These are phyloP conservation scores for Lomographa bimaculata DNA, from an alignment of 2,888 invertebrate species.

Conservation along the genomic window DNA sequence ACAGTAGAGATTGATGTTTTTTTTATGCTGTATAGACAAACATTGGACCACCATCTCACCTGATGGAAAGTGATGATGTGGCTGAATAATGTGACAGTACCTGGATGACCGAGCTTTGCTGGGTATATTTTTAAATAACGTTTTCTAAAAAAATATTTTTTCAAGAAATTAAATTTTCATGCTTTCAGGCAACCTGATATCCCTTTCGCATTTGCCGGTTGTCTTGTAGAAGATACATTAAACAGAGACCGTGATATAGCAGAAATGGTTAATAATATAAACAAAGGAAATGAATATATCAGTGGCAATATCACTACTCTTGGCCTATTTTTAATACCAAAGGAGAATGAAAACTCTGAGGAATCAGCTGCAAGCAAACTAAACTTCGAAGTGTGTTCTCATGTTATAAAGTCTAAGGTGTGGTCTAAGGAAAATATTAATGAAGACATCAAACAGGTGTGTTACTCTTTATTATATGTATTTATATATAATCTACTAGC, in stretches of 20 bases:
- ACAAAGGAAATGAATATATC: conserved; percentile 50
- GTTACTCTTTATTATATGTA: neutral
- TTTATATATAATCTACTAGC: no score
- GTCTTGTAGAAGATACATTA: conserved; percentile 67
- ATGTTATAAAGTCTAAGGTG: conserved; percentile 60
- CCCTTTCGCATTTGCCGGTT: conserved; percentile 75
- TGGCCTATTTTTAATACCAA: conserved; percentile 65
- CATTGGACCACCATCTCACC: no score
- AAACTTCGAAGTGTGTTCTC: conserved; percentile 69
- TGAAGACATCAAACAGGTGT: conserved; percentile 62
- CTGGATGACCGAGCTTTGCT: no score
- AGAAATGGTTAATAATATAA: conserved; percentile 50
- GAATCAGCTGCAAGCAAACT: conserved; percentile 24
- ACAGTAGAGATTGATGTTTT: no score
- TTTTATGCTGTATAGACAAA: no score
- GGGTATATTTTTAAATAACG: no score
- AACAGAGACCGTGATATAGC: conserved; percentile 47
- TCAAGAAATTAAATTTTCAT: conserved; percentile 5
- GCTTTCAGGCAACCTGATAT: conserved; percentile 67
- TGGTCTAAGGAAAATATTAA: conserved; percentile 65
- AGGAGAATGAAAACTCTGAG: conserved; percentile 24
- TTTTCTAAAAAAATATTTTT: no score
- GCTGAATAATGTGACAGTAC: no score
- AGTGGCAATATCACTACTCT: conserved; percentile 67
- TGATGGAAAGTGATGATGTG: no score